Evolutionary conservation across 2,797 vertebrate species (phyloP).

Genomic region (Fundulus diaphanus): DNA sequence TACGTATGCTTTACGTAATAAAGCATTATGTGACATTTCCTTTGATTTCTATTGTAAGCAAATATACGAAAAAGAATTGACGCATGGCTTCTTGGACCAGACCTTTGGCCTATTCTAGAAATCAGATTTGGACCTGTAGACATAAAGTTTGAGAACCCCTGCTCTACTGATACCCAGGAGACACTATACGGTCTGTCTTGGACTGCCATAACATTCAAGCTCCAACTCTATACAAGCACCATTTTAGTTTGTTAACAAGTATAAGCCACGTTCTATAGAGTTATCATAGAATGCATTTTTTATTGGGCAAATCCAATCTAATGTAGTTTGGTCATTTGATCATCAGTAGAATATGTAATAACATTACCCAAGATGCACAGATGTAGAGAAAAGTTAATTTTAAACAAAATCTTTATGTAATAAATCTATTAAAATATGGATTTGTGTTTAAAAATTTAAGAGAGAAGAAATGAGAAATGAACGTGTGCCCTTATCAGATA

Average conservation of each 20-base stretch:
- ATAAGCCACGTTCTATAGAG: background rate
- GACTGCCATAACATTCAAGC: background rate
- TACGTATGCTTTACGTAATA: too few relatives aligned
- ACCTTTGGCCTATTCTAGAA: too few relatives aligned
- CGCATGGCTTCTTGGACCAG: too few relatives aligned
- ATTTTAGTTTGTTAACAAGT: background rate
- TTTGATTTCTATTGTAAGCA: too few relatives aligned
- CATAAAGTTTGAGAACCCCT: background rate
- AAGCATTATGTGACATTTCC: background rate
- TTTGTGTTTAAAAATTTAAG: slow-evolving; percentile 23
- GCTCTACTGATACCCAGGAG: background rate
- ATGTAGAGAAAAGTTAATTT: background rate
- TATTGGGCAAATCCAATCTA: background rate
- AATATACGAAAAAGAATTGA: too few relatives aligned
- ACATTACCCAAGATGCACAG: background rate
- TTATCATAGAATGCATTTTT: background rate
- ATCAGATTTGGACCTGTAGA: background rate
- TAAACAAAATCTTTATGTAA: background rate
- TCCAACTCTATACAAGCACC: background rate
- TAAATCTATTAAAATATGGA: slow-evolving; percentile 1
- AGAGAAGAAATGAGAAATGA: slow-evolving; percentile 22
- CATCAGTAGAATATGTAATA: background rate
- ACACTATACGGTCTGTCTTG: background rate
- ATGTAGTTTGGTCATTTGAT: background rate
- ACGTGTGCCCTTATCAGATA: slow-evolving; percentile 33